Percentiles rank a stretch among this genome's conserved stretches.
These are phyloP conservation scores for Ypsolopha scabrella DNA, from an alignment of 2,888 invertebrate genomes.

Conservation along the genomic window DNA sequence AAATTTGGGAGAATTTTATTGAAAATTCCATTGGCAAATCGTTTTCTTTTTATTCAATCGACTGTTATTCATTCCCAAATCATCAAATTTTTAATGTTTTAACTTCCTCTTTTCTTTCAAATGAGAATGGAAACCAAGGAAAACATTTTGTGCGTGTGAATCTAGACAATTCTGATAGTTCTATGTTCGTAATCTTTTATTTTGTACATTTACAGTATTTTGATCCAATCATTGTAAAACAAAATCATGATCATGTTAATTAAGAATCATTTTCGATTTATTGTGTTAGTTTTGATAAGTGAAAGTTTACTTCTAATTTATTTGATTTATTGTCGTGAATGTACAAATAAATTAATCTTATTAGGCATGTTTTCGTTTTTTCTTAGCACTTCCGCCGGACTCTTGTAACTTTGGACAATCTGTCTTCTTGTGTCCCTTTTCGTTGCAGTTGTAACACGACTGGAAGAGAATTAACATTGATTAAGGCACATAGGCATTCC, in stretches of 20 bases:
- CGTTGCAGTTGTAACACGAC: conserved; percentile 70
- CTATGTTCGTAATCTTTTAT: no score
- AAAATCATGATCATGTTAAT: neutral
- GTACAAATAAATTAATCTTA: neutral
- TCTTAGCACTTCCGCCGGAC: conserved; percentile 15
- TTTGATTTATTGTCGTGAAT: neutral
- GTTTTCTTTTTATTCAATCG: no score
- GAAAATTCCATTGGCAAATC: no score
- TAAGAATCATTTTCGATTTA: neutral
- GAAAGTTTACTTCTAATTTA: neutral
- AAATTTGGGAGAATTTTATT: no score
- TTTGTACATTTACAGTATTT: neutral
- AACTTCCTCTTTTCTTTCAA: no score
- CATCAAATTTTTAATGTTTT: no score
- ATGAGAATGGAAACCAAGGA: no score
- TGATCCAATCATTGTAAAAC: neutral
- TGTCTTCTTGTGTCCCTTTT: conserved; percentile 66
- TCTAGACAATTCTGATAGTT: no score
- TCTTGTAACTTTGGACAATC: conserved; percentile 52
- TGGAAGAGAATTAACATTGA: conserved; percentile 27
- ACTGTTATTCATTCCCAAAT: no score
- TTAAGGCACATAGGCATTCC: no score
- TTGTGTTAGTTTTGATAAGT: neutral
- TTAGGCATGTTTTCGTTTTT: neutral
- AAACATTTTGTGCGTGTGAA: no score